Percentiles rank a stretch among this genome's conserved stretches.
phyloP scores from a whole-genome alignment of 2,888 invertebrate species.

The Rhopalosiphum nymphaeae region DNA sequence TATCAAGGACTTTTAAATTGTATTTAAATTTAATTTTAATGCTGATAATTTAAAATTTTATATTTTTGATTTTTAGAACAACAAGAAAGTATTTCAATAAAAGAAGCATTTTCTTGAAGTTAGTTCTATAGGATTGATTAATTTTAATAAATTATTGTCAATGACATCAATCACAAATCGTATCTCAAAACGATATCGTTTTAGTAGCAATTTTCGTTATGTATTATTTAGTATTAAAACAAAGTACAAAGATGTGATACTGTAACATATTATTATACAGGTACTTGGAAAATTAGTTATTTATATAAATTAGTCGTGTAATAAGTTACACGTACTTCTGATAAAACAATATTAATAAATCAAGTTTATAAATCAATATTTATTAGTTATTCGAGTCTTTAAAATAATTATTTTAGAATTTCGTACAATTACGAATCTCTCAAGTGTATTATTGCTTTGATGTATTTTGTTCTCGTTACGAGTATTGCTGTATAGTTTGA shows the following conservation, averaged over 20 bases:
- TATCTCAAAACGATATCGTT: neutral
- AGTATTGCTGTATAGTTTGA: neutral
- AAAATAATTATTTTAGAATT: neutral
- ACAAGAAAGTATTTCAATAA: neutral
- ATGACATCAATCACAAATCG: neutral
- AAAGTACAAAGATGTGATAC: neutral
- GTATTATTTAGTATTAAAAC: neutral
- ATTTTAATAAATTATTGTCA: neutral
- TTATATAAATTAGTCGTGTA: neutral
- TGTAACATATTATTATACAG: neutral
- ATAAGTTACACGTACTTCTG: neutral
- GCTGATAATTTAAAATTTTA: neutral
- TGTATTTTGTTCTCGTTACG: neutral
- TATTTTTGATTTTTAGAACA: neutral
- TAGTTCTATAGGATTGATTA: neutral
- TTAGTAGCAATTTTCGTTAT: neutral
- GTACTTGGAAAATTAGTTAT: neutral
- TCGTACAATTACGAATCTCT: neutral
- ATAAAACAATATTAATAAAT: neutral
- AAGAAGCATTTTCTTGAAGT: neutral
- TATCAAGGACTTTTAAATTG: neutral
- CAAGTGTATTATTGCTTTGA: neutral
- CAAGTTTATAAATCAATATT: neutral
- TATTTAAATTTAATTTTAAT: neutral
- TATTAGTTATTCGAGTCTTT: neutral